Base-by-base conservation (phyloP, 2,888 invertebrate genomes). In the Hydropsyche betteni region DNA sequence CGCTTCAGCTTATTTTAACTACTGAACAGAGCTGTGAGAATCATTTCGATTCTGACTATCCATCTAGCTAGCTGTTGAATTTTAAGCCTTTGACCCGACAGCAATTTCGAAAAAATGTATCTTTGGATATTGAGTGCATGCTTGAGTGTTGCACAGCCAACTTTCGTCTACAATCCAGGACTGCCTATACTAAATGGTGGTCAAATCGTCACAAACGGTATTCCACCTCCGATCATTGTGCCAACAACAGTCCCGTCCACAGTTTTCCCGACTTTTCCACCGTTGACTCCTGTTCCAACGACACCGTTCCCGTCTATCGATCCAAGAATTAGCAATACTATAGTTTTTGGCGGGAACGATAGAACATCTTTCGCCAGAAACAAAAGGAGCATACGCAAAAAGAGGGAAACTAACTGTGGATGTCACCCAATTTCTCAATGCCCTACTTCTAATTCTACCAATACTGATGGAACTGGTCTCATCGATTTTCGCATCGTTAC, bases 401-500 rank as follows among this genome's bases (percentile, higher is more conserved):
- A 70, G 55, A 74, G 78, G 36, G 77, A 77, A 50, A 69, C 71
- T 16, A 85, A 84, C 79, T 87, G 87, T 80, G 82, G 81, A 51
- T 88, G 88, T 81, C 86, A 86, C 2, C 78, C 85, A 0, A 78
- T 83, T 38, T 85, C 87, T 16, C 84, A 84, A 5, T 88, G 88
- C 80, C 80, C 82, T 51, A 16, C 24, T 16, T 2, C 24, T 24
- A 24, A 24, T 24, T 55, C n/a, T 14, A 55, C 53, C 14, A 80
- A 82, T 5, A 84, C 84, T 14, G 85, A 85, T 80, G 90, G 90
- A 34, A 87, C 86, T 76, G 90, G 90, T 16, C 83, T 89, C 82
- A 88, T 91, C 68, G 91, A 91, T 80, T 84, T 90, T 80, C 87
- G 91, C 78, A 91, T 91, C 69, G 90, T 91, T 0, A 88, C 87